Base-by-base conservation (phyloP, 2,113 vertebrate species). In the Hippocampus abdominalis region DNA sequence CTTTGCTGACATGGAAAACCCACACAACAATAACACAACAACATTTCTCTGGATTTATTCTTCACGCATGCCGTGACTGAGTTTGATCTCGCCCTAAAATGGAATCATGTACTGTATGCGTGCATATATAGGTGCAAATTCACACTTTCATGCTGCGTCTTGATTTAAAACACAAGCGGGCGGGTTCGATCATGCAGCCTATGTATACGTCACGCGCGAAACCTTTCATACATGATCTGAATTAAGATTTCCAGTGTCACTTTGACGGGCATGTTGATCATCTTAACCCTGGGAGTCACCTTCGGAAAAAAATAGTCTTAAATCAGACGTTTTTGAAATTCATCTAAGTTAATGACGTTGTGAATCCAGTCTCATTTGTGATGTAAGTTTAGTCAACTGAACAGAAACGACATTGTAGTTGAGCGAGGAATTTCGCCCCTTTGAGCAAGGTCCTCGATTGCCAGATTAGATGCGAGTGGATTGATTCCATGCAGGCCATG, bases 1-100 rank as follows among this genome's bases (percentile, higher is more conserved):
- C 89, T 93, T 91, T 93, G 86, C 75, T 81, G 73, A 56, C 76
- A 71, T 54, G 32, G 70, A 81, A 75, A 48, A 70, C 74, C 48
- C 51, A 54, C 9, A 71, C 73, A 71, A 61, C 59, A 60, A 57
- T 49, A 44, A 49, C 27, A 70, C 69, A 78, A 57, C 63, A 75
- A 61, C 23, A 69, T 63, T 11, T 54, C 15, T 60, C 16, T 64
- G 61, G 32, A 71, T 71, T 56, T 15, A 42, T 40, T n/a, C 68
- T 53, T 69, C 39, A 64, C 72, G 57, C 12, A n/a, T 36, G 62
- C 21, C 62, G 11, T 23, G 62, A 15, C 62, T n/a, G 39, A 39
- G 62, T 15, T 42, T 23, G 62, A 40, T 13, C 40, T 18, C 18
- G 27, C 32, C 57, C 15, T 15, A 32, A 60, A 60, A 60, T 29